Evolutionary conservation across 37 sponge, comb jelly and placozoan species (phyloP), one percentile per base, ranked within the genome.

Genomic region (Cladorhizidae sp.): DNA sequence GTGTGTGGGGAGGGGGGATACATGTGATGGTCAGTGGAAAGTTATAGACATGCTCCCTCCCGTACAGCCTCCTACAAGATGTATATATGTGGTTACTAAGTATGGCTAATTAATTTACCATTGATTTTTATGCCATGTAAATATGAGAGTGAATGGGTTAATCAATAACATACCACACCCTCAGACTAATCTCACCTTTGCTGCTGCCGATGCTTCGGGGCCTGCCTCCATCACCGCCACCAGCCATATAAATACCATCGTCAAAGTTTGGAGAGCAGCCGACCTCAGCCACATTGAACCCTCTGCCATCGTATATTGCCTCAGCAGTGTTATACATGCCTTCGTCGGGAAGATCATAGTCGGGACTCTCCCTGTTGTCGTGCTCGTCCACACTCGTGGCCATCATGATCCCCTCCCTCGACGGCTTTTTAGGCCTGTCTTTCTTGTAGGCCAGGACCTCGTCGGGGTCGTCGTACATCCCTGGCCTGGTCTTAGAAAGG

Each of bases 261-360:
- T 86, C 86, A 80, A 86, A 86, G 36, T 73, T 65, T 8, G 86
- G 86, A 57, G 59, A 39, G 15, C 29, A 8, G 22, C 72, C 36
- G 3, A 25, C 11, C 18, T n/a, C 56, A 8, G 12, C 18, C 36
- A 74, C 28, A 32, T 32, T 65, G 17, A 3, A 17, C 5, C 56
- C 74, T 22, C 3, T 9, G 5, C 3, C 36, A 11, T 74, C 74
- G 25, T 74, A 51, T 6, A 55, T 56, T 31, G 32, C 42, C 18
- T 74, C 74, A 32, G 74, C 50, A 2, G 56, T 51, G 36, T 74
- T 54, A 36, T 74, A 54, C 32, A 32, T 36, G 14, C 8, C 8
- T 3, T 26, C 54, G 1, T 51, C 43, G 12, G 29, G 32, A 33
- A n/a, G 55, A 45, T 55, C 74, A 36, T 74, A 14, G 29, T 20